Percentiles rank a stretch among this genome's conserved stretches.
These are phyloP conservation scores for Oligia strigilis DNA, from an alignment of 2,888 invertebrate genomes.

Conservation along the genomic window DNA sequence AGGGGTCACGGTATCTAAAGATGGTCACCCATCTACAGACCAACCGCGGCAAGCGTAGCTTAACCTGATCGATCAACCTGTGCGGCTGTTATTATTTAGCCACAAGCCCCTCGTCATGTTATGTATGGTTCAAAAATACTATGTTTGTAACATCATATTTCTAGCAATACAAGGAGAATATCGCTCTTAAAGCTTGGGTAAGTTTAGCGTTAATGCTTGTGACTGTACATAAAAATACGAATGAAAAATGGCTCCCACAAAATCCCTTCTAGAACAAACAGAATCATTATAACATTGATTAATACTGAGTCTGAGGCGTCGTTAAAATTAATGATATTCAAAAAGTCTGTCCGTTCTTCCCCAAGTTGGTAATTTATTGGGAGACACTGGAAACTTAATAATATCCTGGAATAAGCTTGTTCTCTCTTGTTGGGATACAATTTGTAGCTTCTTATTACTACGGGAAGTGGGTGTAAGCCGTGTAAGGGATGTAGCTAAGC, in stretches of 20 bases:
- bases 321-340: constrained; percentile 81
- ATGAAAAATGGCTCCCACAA: background rate
- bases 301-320: constrained; percentile 73
- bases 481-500: constrained; percentile 17
- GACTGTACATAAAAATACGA: background rate
- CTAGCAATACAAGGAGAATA: background rate
- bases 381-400: constrained; percentile 76
- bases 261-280: constrained; percentile 39
- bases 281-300: constrained; percentile 67
- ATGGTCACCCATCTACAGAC: too few species aligned
- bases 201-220: background rate
- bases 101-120: too few species aligned
- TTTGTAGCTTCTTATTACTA: constrained; percentile 56
- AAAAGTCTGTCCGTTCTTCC: constrained; percentile 72
- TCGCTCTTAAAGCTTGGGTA: background rate
- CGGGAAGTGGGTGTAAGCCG: background rate
- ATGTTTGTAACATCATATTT: background rate
- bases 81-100: too few species aligned
- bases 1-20: too few species aligned
- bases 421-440: constrained; percentile 55
- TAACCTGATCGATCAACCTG: too few species aligned
- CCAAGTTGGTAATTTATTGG: constrained; percentile 79
- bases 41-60: too few species aligned
- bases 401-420: constrained; percentile 62
- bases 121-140: background rate